Evolutionary conservation across 2,113 vertebrate genomes (phyloP), one percentile per base, ranked within the genome.

Genomic region (Pygoscelis antarcticus): DNA sequence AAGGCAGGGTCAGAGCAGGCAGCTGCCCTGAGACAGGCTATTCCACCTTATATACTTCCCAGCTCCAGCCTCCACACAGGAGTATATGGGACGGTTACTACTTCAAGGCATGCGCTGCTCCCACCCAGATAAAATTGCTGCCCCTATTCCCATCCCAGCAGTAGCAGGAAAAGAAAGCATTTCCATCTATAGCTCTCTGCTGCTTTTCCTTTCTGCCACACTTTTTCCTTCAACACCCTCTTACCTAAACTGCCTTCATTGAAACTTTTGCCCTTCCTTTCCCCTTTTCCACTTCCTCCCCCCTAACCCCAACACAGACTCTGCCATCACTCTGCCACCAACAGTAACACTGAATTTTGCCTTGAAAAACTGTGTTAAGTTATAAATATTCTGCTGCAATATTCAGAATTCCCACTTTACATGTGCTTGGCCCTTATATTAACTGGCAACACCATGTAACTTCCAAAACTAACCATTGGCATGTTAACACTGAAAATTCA

Each of bases 41-140:
- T 47, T 54, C 26, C 47, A 27, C 16, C 15, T 12, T 4, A 21
- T 1, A 2, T 21, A 2, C 5, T 22, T 6, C 8, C 3, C 51
- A 52, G 38, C 23, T 66, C 22, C 51, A 34, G 34, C 12, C 46
- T 10, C 46, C 21, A 1, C 13, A 21, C 17, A 61, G 55, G 14
- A 57, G 9, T 66, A 4, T 20, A 17, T 3, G 7, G 72, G 10
- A 3, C 0, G 0, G 19, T 11, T 19, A 4, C 30, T 40, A 1
- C 46, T 58, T 36, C 14, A 27, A 32, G 27, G 36, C 25, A 8
- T 4, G 20, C 9, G 1, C 69, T 75, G 36, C 85, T 79, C 32
- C 57, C n/a, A 34, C 7, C 12, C 79, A 11, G 52, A 3, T 5
- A 44, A 9, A 38, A n/a, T 1, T 42, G n/a, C 62, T 83, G 25